Base-by-base conservation (phyloP, 2,888 invertebrate genomes). In the Camponotus fellah region DNA sequence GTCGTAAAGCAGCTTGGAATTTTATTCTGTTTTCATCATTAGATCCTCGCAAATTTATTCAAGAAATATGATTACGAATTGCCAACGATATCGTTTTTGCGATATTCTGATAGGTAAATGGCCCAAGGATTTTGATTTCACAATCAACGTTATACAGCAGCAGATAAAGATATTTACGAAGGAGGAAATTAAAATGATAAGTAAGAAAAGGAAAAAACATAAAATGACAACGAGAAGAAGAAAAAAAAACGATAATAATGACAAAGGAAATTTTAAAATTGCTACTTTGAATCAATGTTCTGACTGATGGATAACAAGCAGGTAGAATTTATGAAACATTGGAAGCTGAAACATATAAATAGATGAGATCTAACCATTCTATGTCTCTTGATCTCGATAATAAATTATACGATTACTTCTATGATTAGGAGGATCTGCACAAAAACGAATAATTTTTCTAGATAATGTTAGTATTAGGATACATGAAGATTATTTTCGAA, bases 41-140 rank as follows among this genome's bases (percentile, higher is more conserved):
- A 96, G 37, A 95, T 95, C 12, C 95, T 99, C 17, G 96, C 97
- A 32, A 95, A 95, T 3, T 89, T 99, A 12, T 99, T 99, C 94
- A 96, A 97, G 82, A 97, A 97, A 92, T 96, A 98, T 93, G 96
- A 97, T 76, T 97, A 97, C 96, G 98, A 99, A 95, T 95, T 99
- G 99, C 99, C 60, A 99, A 99, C 66, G 99, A 99, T 6, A 99
- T 99, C 26, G 99, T 26, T 26, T 99, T 0, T 96, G 98, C 88
- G 98, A 98, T 95, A 95, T 98, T 46, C 94, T 99, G 17, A 96
- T 97, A 96, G 96, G 97, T 5, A 96, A 96, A 74, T 95, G 95
- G 88, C 99, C 99, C 0, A 97, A 97, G 93, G 99, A 99, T 95
- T 95, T 99, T 72, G 99, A 99, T 95, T 99, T 99, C 95, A 99